Evolutionary conservation across 2,888 invertebrate genomes (phyloP), one percentile per base, ranked within the genome.

Genomic region (Melanargia galathea): DNA sequence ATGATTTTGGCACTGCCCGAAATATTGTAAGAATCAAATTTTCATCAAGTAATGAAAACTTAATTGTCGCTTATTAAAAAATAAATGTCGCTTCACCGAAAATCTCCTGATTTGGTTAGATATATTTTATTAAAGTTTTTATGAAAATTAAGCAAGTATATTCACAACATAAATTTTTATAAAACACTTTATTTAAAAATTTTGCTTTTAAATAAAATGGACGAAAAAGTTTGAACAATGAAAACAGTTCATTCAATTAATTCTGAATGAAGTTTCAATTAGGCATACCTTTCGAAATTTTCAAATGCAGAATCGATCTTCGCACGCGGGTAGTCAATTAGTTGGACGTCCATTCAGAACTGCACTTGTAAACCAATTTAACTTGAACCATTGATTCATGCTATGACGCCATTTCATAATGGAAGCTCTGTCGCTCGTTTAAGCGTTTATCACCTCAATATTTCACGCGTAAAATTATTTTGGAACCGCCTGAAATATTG

Each of bases 311-410:
- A 46, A 49, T 49, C 49, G 49, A 26, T 30, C n/a, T 49, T 49
- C 45, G 49, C 16, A 49, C 2, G 26, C 49, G 49, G 26, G 16
- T n/a, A 26, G 26, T 26, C 26, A 49, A 49, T 26, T 49, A 49
- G 26, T 8, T 30, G 16, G 3, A 8, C 18, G 43, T n/a, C n/a
- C n/a, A n/a, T n/a, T n/a, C 10, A 8, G 22, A 20, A 38, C 40
- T 38, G 22, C 46, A 13, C 46, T 22, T 13, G 30, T 30, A 46
- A 38, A 35, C 30, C 22, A 26, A 45, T 52, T 38, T 52, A 61
- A 64, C 57, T 51, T 51, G 30, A 61, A 45, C 61, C 61, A 56
- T 61, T 52, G 64, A 22, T 64, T 61, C 38, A 33, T n/a, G n/a
- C n/a, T n/a, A n/a, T n/a, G n/a, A n/a, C 56, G 51, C 61, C 51